Conservation (phyloP, 1,140 invertebrate species). For the Cotesia chilonis region DNA sequence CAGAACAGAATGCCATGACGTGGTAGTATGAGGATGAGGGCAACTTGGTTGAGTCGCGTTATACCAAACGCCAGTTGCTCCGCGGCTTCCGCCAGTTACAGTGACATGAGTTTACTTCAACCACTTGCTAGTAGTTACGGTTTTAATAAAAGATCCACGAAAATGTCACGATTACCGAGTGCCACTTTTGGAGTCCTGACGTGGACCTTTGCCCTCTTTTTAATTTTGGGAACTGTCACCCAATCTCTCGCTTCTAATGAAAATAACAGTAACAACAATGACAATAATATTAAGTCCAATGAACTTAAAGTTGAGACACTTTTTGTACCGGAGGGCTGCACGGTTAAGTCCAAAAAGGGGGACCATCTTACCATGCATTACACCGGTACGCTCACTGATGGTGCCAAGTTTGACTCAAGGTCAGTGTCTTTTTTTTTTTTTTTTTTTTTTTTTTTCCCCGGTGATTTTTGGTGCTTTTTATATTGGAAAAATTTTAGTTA, state of each 20-base stretch:
- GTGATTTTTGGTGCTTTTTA: too few species aligned
- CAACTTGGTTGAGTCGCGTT: slow-evolving; percentile 44
- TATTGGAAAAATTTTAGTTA: too few species aligned
- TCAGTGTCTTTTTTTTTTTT: slow-evolving; percentile 63
- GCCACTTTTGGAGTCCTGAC: slow-evolving; percentile 30
- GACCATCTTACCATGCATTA: slow-evolving; percentile 95
- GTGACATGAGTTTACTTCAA: slow-evolving; percentile 12
- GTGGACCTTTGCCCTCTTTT: slow-evolving; percentile 42
- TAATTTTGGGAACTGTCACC: slow-evolving; percentile 19
- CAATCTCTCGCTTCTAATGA: slow-evolving; percentile 47
- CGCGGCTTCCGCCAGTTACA: slow-evolving; percentile 46
- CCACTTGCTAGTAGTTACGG: too few species aligned
- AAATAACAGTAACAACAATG: background rate
- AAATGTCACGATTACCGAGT: slow-evolving; percentile 25
- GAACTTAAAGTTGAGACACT: slow-evolving; percentile 84
- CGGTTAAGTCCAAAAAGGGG: slow-evolving; percentile 82
- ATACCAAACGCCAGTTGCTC: slow-evolving; percentile 50
- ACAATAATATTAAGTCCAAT: slow-evolving; percentile 14
- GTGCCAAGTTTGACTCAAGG: slow-evolving; percentile 94
- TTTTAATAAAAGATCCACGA: slow-evolving; percentile 17
- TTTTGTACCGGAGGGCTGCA: slow-evolving; percentile 82
- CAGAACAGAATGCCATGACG: background rate
- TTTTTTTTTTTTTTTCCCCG: background rate
- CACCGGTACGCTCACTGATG: slow-evolving; percentile 85
- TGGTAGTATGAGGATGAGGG: slow-evolving; percentile 12